These are phyloP conservation scores for Heliornis fulica DNA, from an alignment of 2,113 vertebrate genomes.

Conservation along the genomic window DNA sequence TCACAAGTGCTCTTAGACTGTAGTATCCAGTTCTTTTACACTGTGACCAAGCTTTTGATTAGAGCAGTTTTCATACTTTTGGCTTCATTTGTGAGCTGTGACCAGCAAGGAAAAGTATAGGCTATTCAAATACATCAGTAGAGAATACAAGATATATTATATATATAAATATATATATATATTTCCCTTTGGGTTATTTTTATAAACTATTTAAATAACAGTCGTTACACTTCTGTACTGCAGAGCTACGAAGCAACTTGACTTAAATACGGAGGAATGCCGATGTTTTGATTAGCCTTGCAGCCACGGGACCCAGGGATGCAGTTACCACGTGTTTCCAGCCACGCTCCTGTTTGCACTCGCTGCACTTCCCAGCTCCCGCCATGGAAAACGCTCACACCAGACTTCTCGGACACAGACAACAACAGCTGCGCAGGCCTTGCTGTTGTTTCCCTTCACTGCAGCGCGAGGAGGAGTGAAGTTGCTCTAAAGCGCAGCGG, in stretches of 20 bases:
- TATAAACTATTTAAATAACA: not conserved
- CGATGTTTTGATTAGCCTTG: not conserved
- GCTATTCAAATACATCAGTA: not conserved
- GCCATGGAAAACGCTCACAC: not conserved
- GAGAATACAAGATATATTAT: not conserved
- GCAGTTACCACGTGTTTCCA: not conserved
- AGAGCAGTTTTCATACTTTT: not conserved
- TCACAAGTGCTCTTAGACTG: not conserved
- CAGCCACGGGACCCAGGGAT: not conserved
- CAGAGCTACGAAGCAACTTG: not conserved
- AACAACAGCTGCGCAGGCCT: not conserved
- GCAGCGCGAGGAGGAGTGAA: not conserved
- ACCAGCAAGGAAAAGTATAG: not conserved
- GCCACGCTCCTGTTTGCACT: not conserved
- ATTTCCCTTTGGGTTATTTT: not conserved
- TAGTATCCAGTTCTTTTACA: not conserved
- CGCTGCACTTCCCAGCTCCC: not conserved
- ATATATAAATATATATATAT: not conserved
- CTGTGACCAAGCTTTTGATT: not conserved
- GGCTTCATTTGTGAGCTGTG: not conserved
- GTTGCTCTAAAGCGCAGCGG: not conserved
- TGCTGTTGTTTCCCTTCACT: not conserved
- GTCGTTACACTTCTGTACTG: not conserved
- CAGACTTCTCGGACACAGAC: conserved; percentile 52
- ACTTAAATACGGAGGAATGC: not conserved